phyloP scores from a whole-genome alignment of 2,113 vertebrate genomes.

The Chroicocephalus ridibundus region DNA sequence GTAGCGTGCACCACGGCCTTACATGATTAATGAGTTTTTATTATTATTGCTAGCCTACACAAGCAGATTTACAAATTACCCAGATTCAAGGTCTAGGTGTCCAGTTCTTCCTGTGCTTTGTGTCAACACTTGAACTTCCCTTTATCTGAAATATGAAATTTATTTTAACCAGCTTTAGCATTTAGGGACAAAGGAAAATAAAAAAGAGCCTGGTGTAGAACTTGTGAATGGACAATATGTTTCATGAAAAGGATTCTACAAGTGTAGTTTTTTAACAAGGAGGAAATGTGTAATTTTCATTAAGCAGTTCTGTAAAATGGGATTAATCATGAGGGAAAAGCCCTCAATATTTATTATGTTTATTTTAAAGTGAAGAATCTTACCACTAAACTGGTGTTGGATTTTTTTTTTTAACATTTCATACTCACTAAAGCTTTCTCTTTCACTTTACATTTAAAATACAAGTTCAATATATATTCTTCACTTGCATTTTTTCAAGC shows the following conservation, averaged over 20 bases:
- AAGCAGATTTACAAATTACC: constrained; percentile 1
- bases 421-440: not conserved
- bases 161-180: not conserved
- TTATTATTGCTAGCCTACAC: not conserved
- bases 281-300: not conserved
- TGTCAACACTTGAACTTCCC: not conserved
- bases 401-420: not conserved
- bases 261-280: not conserved
- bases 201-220: not conserved
- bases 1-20: not conserved
- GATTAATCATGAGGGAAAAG: not conserved
- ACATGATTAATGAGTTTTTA: constrained; percentile 1
- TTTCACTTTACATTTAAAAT: not conserved
- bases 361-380: not conserved
- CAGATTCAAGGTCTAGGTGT: not conserved
- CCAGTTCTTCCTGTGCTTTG: not conserved
- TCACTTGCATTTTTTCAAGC: not conserved
- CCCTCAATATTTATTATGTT: not conserved
- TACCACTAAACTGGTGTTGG: not conserved
- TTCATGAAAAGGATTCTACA: not conserved
- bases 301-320: not conserved
- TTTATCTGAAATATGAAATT: not conserved
- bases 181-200: not conserved
- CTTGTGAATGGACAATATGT: not conserved
- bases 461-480: not conserved